Evolutionary conservation across 2,888 invertebrate species (phyloP).

Genomic region (Scelioninae gen. 1): DNA sequence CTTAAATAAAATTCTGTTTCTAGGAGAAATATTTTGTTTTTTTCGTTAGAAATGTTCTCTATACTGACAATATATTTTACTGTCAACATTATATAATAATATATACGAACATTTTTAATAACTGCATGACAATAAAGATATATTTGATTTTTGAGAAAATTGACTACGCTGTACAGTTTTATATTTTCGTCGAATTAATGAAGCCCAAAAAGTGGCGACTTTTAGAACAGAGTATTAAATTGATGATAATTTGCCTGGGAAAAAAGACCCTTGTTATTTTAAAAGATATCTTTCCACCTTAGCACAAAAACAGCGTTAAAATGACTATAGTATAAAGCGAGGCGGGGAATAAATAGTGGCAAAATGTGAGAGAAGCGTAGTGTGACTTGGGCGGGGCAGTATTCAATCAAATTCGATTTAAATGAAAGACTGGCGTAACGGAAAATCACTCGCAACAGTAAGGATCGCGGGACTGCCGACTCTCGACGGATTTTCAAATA

Average conservation of each 20-base stretch:
- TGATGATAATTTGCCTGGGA: slow-evolving; percentile 5
- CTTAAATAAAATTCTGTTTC: too few species aligned
- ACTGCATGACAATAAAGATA: background rate
- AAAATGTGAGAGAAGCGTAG: slow-evolving; percentile 37
- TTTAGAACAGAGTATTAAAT: background rate
- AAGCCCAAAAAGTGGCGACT: background rate
- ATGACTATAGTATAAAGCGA: slow-evolving; percentile 22
- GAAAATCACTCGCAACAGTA: slow-evolving; percentile 66
- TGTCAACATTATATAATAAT: too few species aligned
- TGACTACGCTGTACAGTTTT: too few species aligned
- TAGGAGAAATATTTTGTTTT: too few species aligned
- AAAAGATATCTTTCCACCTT: slow-evolving; percentile 18
- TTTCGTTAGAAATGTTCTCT: too few species aligned
- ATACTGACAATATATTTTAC: too few species aligned
- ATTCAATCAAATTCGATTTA: slow-evolving; percentile 71
- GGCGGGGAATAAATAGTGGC: slow-evolving; percentile 58
- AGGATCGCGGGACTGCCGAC: slow-evolving; percentile 57
- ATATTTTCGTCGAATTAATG: too few species aligned
- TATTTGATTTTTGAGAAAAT: background rate
- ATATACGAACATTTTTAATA: too few species aligned
- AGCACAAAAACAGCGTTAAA: slow-evolving; percentile 36
- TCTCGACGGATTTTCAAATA: slow-evolving; percentile 58
- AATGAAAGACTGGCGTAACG: slow-evolving; percentile 70
- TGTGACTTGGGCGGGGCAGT: slow-evolving; percentile 29
- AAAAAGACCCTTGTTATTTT: slow-evolving; percentile 33